Base-by-base conservation (phyloP, 2,888 invertebrate species). In the Drosophila neotestacea region DNA sequence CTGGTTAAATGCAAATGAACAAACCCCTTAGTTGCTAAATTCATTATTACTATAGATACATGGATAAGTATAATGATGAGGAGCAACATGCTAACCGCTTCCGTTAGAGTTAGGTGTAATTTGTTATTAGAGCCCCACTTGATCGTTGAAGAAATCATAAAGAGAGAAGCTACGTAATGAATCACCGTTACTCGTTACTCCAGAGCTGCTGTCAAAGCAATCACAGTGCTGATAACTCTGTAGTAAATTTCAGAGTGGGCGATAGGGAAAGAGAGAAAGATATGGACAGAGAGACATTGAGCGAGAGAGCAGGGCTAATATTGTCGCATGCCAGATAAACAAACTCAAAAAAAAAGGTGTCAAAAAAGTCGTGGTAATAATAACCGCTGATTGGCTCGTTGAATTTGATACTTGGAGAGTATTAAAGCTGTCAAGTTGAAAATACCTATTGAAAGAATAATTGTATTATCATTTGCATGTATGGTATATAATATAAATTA, bases 321-420 rank as follows among this genome's bases (percentile, higher is more conserved):
- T 60, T 77, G 65, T 79, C 75, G 46, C 46, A 63, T 60, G 32
- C 13, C 22, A 54, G 62, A 75, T 79, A 74, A 79, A 54, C 60
- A 79, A 66, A 66, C 42, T 34, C 50, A 16, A n/a, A 36, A 73
- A 68, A 22, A 75, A 67, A 47, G 46, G 56, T 73, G 66, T 63
- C 44, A 54, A 63, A 47, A 48, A 56, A 60, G 52, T 52, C 47
- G 50, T 55, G 67, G 77, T 65, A 61, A 46, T 54, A 34, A 36
- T 39, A 32, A 52, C 41, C 52, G 11, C 58, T 60, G 27, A 44
- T 30, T 34, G 36, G 27, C 48, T 61, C 41, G 42, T 47, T 64
- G 34, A 36, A 70, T 58, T 30, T 28, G 22, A 41, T 41, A 28
- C 7, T 46, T 48, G 42, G 1, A 0, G n/a, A 38, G n/a, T 38